A percentile compares a stretch with the other conserved stretches of the same genome.
Evolutionary conservation across 2,113 vertebrate genomes (phyloP).

Genomic region (Oxyruncus cristatus): DNA sequence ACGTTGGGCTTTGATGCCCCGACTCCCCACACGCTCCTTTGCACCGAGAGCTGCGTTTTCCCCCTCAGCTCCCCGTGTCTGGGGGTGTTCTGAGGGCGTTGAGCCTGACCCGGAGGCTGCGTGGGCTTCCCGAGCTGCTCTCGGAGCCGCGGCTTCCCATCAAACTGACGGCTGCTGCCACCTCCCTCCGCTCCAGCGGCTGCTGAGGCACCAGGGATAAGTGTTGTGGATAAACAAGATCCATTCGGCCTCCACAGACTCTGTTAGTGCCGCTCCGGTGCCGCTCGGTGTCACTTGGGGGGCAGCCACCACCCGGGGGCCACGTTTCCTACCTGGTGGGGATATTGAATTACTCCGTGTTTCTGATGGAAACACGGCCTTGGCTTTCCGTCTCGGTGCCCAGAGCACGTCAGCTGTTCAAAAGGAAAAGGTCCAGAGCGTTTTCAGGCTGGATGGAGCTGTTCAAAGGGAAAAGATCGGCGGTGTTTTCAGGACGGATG

Average conservation of each 20-base stretch:
- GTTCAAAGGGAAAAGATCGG: rapidly evolving
- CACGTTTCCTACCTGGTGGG: not conserved
- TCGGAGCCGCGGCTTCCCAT: rapidly evolving
- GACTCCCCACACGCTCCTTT: not conserved
- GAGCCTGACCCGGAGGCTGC: not conserved
- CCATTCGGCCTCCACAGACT: rapidly evolving
- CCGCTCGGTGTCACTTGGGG: rapidly evolving
- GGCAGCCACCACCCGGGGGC: not conserved
- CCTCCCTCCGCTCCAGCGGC: not conserved
- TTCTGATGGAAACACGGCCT: not conserved
- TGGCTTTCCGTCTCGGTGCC: not conserved
- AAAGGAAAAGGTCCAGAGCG: not conserved
- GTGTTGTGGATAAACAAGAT: rapidly evolving
- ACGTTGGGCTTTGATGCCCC: rapidly evolving
- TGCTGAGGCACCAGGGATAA: not conserved
- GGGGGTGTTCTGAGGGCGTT: not conserved
- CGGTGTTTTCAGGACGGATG: rapidly evolving
- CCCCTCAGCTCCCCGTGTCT: not conserved
- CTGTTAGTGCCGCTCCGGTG: not conserved
- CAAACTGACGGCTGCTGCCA: no score
- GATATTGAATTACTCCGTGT: rapidly evolving
- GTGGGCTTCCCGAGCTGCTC: rapidly evolving
- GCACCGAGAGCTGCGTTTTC: rapidly evolving
- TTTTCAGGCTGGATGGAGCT: not conserved
- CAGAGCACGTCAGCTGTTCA: not conserved